Evolutionary conservation across 2,797 vertebrate species (phyloP).

Genomic region (Echeneis naucrates): DNA sequence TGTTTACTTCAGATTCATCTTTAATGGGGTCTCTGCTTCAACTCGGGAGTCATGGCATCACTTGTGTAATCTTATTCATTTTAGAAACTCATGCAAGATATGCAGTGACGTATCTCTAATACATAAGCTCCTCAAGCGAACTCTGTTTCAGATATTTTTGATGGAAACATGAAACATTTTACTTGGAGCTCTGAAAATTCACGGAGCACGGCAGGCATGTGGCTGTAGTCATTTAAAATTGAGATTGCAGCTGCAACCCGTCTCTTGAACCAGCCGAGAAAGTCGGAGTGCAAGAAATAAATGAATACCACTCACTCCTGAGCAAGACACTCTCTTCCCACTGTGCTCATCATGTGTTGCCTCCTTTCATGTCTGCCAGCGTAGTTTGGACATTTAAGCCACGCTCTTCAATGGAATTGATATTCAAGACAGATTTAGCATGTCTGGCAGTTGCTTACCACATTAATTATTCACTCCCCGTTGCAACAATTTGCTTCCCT

Average conservation of each 20-base stretch:
- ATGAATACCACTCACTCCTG: no score
- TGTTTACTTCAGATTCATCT: background rate
- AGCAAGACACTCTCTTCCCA: no score
- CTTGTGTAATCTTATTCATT: background rate
- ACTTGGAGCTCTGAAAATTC: background rate
- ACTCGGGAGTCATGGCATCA: no score
- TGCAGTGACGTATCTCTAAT: background rate
- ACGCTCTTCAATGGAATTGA: slow-evolving; percentile 54
- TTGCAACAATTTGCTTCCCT: slow-evolving; percentile 69
- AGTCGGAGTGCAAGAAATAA: no score
- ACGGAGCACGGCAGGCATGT: background rate
- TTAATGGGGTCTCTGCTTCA: no score
- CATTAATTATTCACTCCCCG: slow-evolving; percentile 73
- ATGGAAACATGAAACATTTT: background rate
- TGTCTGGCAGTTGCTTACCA: slow-evolving; percentile 59
- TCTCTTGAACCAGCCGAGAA: no score
- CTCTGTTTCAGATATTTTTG: background rate
- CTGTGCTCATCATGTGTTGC: slow-evolving; percentile 1
- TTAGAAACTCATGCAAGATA: background rate
- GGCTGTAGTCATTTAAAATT: background rate
- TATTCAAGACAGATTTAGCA: slow-evolving; percentile 67
- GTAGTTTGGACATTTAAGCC: slow-evolving; percentile 29
- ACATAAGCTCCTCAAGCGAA: background rate
- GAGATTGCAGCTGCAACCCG: background rate
- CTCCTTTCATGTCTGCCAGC: slow-evolving; percentile 37